phyloP scores from a whole-genome alignment of 2,797 vertebrate genomes.

The Parambassis ranga region DNA sequence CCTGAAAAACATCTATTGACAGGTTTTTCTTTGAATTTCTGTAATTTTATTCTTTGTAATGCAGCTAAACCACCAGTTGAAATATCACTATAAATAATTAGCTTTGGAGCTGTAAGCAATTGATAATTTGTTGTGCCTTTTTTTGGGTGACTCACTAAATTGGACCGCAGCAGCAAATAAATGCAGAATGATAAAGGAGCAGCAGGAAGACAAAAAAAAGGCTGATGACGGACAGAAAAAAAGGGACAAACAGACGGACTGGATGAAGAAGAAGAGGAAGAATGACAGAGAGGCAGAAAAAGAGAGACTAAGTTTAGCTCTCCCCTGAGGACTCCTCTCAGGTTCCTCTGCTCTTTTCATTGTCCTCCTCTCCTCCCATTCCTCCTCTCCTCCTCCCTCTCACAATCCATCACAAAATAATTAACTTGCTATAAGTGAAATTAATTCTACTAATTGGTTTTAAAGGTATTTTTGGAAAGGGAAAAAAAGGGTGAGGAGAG shows the following conservation, averaged over 20 bases:
- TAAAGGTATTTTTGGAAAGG: constrained; percentile 76
- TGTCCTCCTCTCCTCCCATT: constrained; percentile 57
- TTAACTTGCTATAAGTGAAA: constrained; percentile 88
- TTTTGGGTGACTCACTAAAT: constrained; percentile 6
- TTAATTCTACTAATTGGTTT: constrained; percentile 88
- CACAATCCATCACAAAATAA: constrained; percentile 84
- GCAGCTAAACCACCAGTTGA: background rate
- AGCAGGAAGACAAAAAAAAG: background rate
- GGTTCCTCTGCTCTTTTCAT: constrained; percentile 70
- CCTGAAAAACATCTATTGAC: no score
- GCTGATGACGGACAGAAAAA: constrained; percentile 23
- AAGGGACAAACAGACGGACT: constrained; percentile 25
- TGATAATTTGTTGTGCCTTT: constrained; percentile 2
- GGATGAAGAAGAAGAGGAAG: constrained; percentile 35
- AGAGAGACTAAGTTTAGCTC: constrained; percentile 75
- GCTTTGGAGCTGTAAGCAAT: no score
- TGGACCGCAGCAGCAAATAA: background rate
- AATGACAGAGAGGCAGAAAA: constrained; percentile 44
- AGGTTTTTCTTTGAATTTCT: no score
- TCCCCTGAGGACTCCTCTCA: constrained; percentile 72
- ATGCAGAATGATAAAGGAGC: background rate
- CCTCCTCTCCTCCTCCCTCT: constrained; percentile 71
- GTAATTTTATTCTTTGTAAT: no score
- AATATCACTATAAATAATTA: no score
- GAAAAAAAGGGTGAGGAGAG: constrained; percentile 42